A percentile compares a stretch with the other conserved stretches of the same genome.
These are phyloP conservation scores for Ricordea florida DNA, from an alignment of 92 coral and sea anemone genomes.

Conservation along the genomic window DNA sequence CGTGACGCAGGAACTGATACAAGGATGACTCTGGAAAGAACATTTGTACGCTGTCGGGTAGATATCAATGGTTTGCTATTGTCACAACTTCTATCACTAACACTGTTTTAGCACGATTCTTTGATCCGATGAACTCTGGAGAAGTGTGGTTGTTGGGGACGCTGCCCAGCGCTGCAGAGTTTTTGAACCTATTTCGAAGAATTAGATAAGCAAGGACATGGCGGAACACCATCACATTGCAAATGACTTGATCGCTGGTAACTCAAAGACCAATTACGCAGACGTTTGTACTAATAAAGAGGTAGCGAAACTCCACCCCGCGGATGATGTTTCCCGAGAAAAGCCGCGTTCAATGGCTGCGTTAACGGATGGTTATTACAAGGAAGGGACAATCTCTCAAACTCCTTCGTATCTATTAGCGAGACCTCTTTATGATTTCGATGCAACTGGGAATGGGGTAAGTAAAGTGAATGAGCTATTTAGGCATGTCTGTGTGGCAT, in stretches of 20 bases:
- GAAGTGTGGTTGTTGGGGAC: too few species aligned
- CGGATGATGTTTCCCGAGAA: background rate
- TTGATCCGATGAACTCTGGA: too few species aligned
- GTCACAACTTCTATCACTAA: background rate
- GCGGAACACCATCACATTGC: background rate
- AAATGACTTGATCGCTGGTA: background rate
- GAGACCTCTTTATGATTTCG: constrained; percentile 77
- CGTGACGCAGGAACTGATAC: too few species aligned
- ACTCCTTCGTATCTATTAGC: constrained; percentile 74
- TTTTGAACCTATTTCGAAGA: too few species aligned
- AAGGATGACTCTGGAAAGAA: too few species aligned
- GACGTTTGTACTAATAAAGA: constrained; percentile 4
- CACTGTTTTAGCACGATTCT: too few species aligned
- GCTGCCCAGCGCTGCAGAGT: too few species aligned
- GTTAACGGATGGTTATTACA: background rate
- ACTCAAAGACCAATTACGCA: background rate
- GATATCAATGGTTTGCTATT: too few species aligned
- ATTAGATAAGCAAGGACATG: too few species aligned
- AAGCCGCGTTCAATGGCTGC: background rate
- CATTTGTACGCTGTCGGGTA: too few species aligned
- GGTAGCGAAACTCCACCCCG: background rate
- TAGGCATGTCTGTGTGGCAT: too few species aligned
- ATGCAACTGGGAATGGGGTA: constrained; percentile 67
- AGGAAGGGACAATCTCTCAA: constrained; percentile 1
- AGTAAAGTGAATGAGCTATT: background rate